Base-by-base conservation (phyloP, 2,113 vertebrate species). In the Spea bombifrons region DNA sequence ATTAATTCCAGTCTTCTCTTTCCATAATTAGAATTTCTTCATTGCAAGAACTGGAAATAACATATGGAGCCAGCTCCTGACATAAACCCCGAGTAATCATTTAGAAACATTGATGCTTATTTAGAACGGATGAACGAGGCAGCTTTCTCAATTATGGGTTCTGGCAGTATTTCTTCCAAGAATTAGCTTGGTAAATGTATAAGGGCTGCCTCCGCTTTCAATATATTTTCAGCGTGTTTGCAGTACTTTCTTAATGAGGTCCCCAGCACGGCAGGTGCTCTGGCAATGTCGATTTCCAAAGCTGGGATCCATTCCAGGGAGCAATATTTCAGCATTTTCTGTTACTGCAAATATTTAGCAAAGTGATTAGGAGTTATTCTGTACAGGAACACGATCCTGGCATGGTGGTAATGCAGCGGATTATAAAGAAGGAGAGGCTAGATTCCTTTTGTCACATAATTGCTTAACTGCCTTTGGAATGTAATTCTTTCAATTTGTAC, bases 191-290 rank as follows among this genome's bases (percentile, higher is more conserved):
- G 84, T 86, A 86, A 81, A 74, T 84, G 85, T 86, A 80, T 84
- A 76, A 78, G 66, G 17, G 63, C 76, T 81, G 45, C 75, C 73
- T 87, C 86, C 87, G 64, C 48, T 80, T 88, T 85, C 43, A 82
- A 88, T 75, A 70, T 50, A 84, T 83, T 88, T 74, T 73, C 76
- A 82, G 49, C 83, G 75, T 81, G 81, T 82, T 90, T 89, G 81
- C 85, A 84, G 49, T 82, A 75, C 82, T 85, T 88, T 83, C 83
- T 86, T 91, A 87, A 90, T 90, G 88, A 90, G 85, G 84, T 86
- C 82, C 84, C 84, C 84, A 89, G 88, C 88, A 83, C 87, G 87
- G 89, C 88, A 91, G 89, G 88, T 91, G 87, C 87, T 78, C 85
- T 88, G 86, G 86, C 88, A 86, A 83, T 82, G 82, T 8, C 80